Base-by-base conservation (phyloP, 2,797 vertebrate genomes). In the Apogon talboti region DNA sequence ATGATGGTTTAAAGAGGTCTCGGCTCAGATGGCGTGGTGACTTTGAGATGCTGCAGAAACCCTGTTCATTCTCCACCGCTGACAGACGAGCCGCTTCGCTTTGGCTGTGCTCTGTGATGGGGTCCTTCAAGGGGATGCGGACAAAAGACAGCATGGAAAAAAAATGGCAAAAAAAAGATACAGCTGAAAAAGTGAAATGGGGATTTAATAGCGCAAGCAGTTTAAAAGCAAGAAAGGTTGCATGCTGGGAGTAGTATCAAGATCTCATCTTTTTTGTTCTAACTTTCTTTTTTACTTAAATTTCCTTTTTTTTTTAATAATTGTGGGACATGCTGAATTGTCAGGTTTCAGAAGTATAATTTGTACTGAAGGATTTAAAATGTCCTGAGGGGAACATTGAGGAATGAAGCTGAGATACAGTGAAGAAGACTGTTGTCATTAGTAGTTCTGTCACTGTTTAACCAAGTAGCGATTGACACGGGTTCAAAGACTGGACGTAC, bases 391-490 rank as follows among this genome's bases (percentile, higher is more conserved):
- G 41, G 81, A 82, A 77, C 55, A 71, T 60, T 79, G 52, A 56
- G 65, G 35, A 45, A 16, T 47, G 11, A 43, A 13, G 58, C 43
- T 19, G 54, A 66, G 51, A 55, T n/a, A 21, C 0, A 15, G 41
- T 3, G 37, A 56, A 38, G 54, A 53, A 15, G 50, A 56, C 8
- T 72, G 54, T 37, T 72, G 50, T 74, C 54, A 33, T 40, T 18
- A 74, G 44, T 35, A 13, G 48, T 30, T 74, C 57, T 66, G 76
- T 85, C 45, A 87, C 43, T 87, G 66, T 85, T 87, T 89, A 88
- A 90, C 84, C 33, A 18, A 50, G 62, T 11, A 21, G 69, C 41
- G 56, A 7, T 38, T 69, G 69, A 67, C 59, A 65, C 51, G 65
- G 57, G 63, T 56, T 41, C 19, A 0, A 11, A 42, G 62, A 42